A percentile compares a stretch with the other conserved stretches of the same genome.
Evolutionary conservation across 2,888 invertebrate species (phyloP).

Genomic region (Octodonta nipae): DNA sequence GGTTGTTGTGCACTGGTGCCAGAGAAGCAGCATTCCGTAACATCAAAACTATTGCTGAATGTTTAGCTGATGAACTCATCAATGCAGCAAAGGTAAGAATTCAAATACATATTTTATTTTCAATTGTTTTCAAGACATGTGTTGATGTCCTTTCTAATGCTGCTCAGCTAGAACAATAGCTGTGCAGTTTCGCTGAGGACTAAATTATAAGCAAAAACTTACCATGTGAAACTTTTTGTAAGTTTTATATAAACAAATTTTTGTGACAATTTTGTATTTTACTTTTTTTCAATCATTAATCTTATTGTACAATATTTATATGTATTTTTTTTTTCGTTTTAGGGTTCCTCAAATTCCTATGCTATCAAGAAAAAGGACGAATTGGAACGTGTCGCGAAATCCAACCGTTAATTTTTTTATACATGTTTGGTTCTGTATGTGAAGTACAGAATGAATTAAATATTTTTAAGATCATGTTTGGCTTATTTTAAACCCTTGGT

Average conservation of each 20-base stretch:
- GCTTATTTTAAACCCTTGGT: too few relatives aligned
- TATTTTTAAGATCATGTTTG: too few relatives aligned
- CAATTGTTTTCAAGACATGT: too few relatives aligned
- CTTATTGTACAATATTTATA: not conserved
- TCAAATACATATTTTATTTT: conserved; percentile 1
- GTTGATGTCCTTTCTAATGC: conserved; percentile 17
- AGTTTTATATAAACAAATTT: conserved; percentile 12
- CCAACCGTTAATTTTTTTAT: conserved; percentile 86
- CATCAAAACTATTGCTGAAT: conserved; percentile 99
- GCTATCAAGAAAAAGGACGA: conserved; percentile 99
- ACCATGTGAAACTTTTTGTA: conserved; percentile 8
- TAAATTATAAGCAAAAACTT: conserved; percentile 12
- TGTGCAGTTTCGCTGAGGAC: conserved; percentile 16
- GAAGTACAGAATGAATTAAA: too few relatives aligned
- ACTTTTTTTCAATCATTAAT: not conserved
- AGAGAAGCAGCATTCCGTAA: conserved; percentile 99
- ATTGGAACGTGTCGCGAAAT: conserved; percentile 99
- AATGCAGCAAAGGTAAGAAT: conserved; percentile 84
- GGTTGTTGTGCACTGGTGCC: conserved; percentile 97
- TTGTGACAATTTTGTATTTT: not conserved
- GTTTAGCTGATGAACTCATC: conserved; percentile 98
- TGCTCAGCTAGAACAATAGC: conserved; percentile 11
- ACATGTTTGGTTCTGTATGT: too few relatives aligned
- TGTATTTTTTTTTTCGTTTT: conserved; percentile 14
- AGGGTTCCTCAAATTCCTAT: conserved; percentile 98